These are phyloP conservation scores for Brachionus manjavacas DNA, from an alignment of 1,140 invertebrate species.

Conservation along the genomic window DNA sequence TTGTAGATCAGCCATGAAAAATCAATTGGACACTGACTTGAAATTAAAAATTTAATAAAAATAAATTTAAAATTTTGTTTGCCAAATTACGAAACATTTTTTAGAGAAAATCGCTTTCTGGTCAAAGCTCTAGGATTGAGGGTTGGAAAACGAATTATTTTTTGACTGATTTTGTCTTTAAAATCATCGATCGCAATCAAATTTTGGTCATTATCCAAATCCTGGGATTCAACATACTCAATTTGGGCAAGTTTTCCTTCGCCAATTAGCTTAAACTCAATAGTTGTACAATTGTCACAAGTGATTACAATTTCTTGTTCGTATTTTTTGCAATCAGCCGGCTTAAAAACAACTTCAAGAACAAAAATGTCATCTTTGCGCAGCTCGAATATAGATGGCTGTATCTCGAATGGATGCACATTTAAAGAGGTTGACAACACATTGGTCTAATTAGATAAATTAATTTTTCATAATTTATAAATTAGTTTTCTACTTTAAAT, in stretches of 20 bases:
- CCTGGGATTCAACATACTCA: conserved; percentile 4
- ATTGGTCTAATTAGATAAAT: conserved; percentile 47
- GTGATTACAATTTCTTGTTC: conserved; percentile 50
- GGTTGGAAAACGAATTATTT: conserved; percentile 1
- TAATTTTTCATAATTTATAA: neutral
- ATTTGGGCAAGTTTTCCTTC: conserved; percentile 40
- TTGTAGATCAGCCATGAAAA: conserved; percentile 38
- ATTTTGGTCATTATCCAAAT: neutral
- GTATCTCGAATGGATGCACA: conserved; percentile 52
- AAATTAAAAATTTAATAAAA: neutral
- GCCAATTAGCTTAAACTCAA: conserved; percentile 54
- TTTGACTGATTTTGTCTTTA: conserved; percentile 6
- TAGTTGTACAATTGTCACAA: conserved; percentile 57
- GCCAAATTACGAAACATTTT: conserved; percentile 21
- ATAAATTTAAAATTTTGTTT: neutral
- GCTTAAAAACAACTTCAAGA: conserved; percentile 53
- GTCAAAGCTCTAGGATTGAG: conserved; percentile 14
- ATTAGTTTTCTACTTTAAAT: conserved; percentile 51
- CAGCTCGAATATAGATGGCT: conserved; percentile 54
- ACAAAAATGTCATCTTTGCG: conserved; percentile 48
- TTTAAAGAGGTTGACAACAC: conserved; percentile 47
- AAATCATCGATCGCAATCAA: conserved; percentile 1
- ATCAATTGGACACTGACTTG: conserved; percentile 11
- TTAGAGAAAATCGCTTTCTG: neutral
- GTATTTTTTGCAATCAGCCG: conserved; percentile 47